Base-by-base conservation (phyloP, 2,888 invertebrate genomes). In the Melipona bicolor region DNA sequence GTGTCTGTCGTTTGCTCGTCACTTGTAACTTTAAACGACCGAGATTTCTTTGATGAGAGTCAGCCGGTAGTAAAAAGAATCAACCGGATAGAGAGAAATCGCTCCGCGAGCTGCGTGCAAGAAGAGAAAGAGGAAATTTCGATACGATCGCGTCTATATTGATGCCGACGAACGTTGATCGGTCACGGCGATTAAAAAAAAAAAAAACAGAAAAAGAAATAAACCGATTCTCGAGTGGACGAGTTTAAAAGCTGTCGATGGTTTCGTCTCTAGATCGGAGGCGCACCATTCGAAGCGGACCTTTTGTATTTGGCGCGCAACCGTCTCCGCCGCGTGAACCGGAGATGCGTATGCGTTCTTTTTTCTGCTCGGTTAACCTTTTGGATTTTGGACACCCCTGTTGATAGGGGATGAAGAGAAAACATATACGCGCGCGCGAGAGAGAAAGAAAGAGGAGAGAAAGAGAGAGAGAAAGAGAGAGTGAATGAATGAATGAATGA, bases 1-100 rank as follows among this genome's bases (percentile, higher is more conserved):
- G 73, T 76, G 76, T 84, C 62, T 70, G 76, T 49, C 85, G 70
- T 73, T 88, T 79, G 77, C 67, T 81, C 74, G 80, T 79, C 79
- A 61, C 32, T 70, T 52, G 81, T 81, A 64, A 71, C 36, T 11
- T 69, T 59, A 54, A 75, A 75, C 68, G 70, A 72, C 72, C 50
- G 76, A 54, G 68, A 72, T 75, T 52, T 84, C 67, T 67, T 75
- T 32, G 78, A 78, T 24, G 78, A 73, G 9, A 43, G 43, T 43
- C 43, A 43, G 79, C 56, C 73, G 70, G 69, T 78, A 67, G 59
- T 32, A 36, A 68, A 62, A 56, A 21, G 17, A 54, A 43, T 9
- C 52, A n/a, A 27, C 36, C 50, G 3, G 49, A 61, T 15, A 52
- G 19, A 19, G 32, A 79, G 15, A 54, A 9, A 9, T 9, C 43